phyloP scores from a whole-genome alignment of 37 sponge, comb jelly and placozoan species.

The Oopsacas minuta region DNA sequence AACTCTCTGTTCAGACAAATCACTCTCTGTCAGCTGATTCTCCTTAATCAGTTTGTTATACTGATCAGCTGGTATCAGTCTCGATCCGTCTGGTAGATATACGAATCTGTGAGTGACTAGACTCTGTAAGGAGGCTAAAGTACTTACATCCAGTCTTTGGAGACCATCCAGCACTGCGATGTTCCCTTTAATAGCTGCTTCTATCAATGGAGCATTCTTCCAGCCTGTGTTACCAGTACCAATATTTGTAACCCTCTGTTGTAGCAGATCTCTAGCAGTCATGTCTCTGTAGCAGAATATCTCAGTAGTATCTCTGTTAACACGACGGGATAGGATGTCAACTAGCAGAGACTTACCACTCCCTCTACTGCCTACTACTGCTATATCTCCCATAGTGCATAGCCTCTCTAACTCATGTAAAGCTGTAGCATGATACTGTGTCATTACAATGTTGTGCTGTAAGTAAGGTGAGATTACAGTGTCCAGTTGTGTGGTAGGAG shows the following conservation, averaged over 20 bases:
- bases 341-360: neutral
- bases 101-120: conserved; percentile 22
- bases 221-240: conserved; percentile 72
- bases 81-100: conserved; percentile 23
- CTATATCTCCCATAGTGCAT: neutral
- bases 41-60: neutral
- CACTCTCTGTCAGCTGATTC: neutral
- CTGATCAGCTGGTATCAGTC: conserved; percentile 1
- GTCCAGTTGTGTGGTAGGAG: neutral
- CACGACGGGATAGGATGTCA: neutral
- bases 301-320: neutral
- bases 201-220: conserved; percentile 52
- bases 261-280: conserved; percentile 80
- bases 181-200: conserved; percentile 49
- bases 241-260: conserved; percentile 47
- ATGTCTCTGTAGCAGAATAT: conserved; percentile 46
- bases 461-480: neutral
- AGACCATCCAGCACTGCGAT: conserved; percentile 69
- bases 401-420: neutral
- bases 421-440: neutral
- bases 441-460: neutral
- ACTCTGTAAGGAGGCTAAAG: conserved; percentile 58
- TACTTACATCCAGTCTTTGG: conserved; percentile 57
- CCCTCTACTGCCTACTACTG: neutral
- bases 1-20: neutral